phyloP scores from a whole-genome alignment of 2,888 invertebrate genomes.

The Coelopa pilipes region DNA sequence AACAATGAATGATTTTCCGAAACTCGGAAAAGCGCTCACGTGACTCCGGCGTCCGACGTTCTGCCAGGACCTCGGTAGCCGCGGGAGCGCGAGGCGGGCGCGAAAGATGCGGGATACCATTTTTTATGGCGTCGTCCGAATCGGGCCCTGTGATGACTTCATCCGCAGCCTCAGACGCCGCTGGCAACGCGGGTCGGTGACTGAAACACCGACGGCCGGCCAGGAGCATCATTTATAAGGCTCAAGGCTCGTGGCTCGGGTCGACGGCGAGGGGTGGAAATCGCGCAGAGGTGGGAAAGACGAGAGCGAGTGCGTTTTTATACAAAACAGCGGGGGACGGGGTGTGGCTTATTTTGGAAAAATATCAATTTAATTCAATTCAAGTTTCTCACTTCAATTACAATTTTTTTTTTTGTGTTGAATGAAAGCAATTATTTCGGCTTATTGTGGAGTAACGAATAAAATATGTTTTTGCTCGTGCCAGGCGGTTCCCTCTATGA shows the following conservation, averaged over 20 bases:
- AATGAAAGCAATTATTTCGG: too few species aligned
- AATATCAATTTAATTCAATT: too few species aligned
- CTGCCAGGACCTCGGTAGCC: neutral
- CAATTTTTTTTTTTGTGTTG: too few species aligned
- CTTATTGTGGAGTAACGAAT: too few species aligned
- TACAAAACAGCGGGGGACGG: too few species aligned
- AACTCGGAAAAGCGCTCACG: neutral
- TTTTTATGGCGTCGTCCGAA: neutral
- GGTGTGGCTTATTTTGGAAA: too few species aligned
- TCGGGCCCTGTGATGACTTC: neutral
- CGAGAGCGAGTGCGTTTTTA: too few species aligned
- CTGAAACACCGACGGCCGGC: neutral
- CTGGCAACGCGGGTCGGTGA: neutral
- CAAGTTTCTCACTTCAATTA: too few species aligned
- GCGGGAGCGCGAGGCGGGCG: neutral
- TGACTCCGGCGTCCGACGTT: neutral
- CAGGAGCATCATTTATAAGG: constrained; percentile 55
- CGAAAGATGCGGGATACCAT: constrained; percentile 6
- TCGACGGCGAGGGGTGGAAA: too few species aligned
- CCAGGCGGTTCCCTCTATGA: too few species aligned
- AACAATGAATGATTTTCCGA: neutral
- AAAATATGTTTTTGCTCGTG: too few species aligned
- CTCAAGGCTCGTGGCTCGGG: constrained; percentile 51
- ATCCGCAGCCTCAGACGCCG: neutral
- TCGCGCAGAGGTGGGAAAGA: neutral